Conservation (phyloP, 2,888 invertebrate genomes). For the Acronicta alni region DNA sequence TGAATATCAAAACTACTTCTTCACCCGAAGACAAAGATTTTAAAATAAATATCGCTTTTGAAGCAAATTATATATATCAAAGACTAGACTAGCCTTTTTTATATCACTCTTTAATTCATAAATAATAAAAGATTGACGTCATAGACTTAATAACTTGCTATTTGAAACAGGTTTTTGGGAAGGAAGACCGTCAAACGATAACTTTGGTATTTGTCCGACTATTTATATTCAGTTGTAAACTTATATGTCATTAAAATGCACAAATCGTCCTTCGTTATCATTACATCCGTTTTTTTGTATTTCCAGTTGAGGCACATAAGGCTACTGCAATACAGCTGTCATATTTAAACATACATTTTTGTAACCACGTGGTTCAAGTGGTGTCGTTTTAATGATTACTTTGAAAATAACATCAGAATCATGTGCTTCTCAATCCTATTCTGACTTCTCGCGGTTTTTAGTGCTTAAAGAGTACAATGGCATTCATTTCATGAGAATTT, state of each 20-base stretch:
- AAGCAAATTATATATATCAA: too few relatives aligned
- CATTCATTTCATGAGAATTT: not conserved
- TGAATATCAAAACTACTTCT: not conserved
- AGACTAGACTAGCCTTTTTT: too few relatives aligned
- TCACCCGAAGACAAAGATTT: not conserved
- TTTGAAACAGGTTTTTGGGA: not conserved
- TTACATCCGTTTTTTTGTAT: conserved; percentile 23
- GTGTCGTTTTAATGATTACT: conserved; percentile 17
- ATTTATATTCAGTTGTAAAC: not conserved
- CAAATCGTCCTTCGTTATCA: conserved; percentile 1
- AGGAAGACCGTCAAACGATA: not conserved
- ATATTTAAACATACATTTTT: conserved; percentile 27
- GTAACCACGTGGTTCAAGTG: conserved; percentile 26
- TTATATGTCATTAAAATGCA: conserved; percentile 12
- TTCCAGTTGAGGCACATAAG: not conserved
- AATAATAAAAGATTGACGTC: not conserved
- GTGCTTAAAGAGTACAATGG: not conserved
- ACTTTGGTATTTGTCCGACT: not conserved
- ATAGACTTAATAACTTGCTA: not conserved
- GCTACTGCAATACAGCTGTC: conserved; percentile 10
- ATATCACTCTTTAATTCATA: too few relatives aligned
- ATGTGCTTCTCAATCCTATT: conserved; percentile 9
- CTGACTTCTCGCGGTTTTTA: not conserved
- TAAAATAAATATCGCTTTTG: too few relatives aligned
- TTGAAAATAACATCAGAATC: conserved; percentile 4